phyloP scores from a whole-genome alignment of 2,888 invertebrate genomes.

The Drosophila pseudotalamancana region DNA sequence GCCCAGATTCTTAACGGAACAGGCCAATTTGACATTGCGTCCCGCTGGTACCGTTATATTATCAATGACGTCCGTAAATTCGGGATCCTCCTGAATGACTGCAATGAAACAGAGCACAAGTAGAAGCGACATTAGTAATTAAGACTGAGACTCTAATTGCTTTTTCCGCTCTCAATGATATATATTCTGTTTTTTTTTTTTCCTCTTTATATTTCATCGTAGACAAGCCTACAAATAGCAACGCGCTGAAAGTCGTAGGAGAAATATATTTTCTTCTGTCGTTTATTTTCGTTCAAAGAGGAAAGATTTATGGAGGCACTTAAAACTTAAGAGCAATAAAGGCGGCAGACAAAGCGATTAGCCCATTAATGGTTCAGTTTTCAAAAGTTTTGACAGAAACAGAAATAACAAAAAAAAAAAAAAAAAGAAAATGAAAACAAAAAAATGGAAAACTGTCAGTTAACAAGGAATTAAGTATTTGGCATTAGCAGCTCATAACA shows the following conservation, averaged over 20 bases:
- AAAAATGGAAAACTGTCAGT: conserved; percentile 38
- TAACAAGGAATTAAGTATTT: conserved; percentile 28
- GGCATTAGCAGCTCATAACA: conserved; percentile 12
- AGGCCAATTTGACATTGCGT: conserved; percentile 84
- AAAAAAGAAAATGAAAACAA: no score
- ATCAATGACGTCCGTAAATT: conserved; percentile 95
- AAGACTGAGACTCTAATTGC: conserved; percentile 19
- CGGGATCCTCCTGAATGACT: conserved; percentile 92
- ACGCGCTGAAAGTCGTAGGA: not conserved
- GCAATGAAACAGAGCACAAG: conserved; percentile 85
- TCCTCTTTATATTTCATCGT: not conserved
- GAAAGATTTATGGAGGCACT: conserved; percentile 45
- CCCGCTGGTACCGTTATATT: conserved; percentile 93
- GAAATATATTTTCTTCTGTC: not conserved
- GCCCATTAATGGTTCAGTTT: conserved; percentile 6
- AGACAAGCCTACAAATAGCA: conserved; percentile 16
- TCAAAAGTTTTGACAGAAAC: conserved; percentile 42
- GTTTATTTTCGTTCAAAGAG: conserved; percentile 21
- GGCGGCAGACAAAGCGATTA: conserved; percentile 32
- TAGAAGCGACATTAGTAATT: conserved; percentile 25
- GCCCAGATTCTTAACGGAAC: conserved; percentile 84
- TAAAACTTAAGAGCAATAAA: conserved; percentile 40
- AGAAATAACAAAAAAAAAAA: no score
- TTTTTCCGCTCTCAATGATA: not conserved
- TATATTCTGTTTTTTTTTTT: no score